Conservation (phyloP, 2,888 invertebrate species). For the Brachyptera putata region DNA sequence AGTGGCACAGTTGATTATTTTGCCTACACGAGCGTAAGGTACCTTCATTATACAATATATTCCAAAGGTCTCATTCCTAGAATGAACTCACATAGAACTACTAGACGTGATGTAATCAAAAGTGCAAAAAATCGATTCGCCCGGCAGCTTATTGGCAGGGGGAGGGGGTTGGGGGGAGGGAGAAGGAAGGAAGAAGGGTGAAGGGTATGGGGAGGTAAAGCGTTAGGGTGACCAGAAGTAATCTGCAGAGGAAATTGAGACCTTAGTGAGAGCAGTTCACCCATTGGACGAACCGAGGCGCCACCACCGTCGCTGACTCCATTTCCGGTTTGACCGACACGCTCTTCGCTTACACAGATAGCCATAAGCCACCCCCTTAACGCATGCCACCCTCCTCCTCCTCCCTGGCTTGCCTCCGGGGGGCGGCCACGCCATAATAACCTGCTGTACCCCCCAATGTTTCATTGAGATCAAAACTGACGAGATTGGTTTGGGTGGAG, state of each 20-base stretch:
- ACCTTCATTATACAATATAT: too few relatives aligned
- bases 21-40: too few relatives aligned
- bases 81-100: too few relatives aligned
- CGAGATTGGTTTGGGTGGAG: too few relatives aligned
- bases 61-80: too few relatives aligned
- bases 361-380: slow-evolving; percentile 41
- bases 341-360: slow-evolving; percentile 33
- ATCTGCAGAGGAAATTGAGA: slow-evolving; percentile 27
- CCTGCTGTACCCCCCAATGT: too few relatives aligned
- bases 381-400: slow-evolving; percentile 32
- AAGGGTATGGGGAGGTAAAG: background rate
- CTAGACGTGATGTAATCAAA: slow-evolving; percentile 18
- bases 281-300: slow-evolving; percentile 19
- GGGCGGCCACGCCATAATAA: background rate
- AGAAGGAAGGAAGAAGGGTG: slow-evolving; percentile 23
- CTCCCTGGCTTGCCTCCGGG: background rate
- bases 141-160: slow-evolving; percentile 31
- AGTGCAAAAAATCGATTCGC: slow-evolving; percentile 29
- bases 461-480: too few relatives aligned
- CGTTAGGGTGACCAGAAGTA: slow-evolving; percentile 16
- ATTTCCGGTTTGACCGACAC: slow-evolving; percentile 25
- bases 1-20: too few relatives aligned
- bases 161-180: background rate
- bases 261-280: slow-evolving; percentile 13
- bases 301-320: slow-evolving; percentile 22